Conservation (phyloP, 2,888 invertebrate species). For the Trypoxylon attenuatum region DNA sequence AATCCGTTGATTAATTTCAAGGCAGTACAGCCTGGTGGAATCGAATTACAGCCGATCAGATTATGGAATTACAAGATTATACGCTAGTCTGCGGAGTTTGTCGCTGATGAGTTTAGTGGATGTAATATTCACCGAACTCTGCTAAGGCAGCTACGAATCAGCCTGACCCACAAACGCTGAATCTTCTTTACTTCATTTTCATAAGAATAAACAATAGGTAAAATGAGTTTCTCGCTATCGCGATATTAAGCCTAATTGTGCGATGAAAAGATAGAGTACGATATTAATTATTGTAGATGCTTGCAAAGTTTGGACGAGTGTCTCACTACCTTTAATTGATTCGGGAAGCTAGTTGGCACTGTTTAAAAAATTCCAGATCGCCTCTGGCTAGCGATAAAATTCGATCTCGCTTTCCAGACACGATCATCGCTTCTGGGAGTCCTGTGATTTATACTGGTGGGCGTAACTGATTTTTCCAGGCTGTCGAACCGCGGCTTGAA, state of each 20-base stretch:
- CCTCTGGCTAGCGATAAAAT: constrained; percentile 21
- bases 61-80: constrained; percentile 44
- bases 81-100: constrained; percentile 15
- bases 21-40: too few relatives aligned
- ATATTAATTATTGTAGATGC: too few relatives aligned
- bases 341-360: constrained; percentile 6
- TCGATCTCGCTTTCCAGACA: constrained; percentile 19
- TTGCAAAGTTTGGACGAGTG: neutral
- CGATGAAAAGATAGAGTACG: neutral
- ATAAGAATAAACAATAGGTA: neutral
- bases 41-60: constrained; percentile 36
- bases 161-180: neutral
- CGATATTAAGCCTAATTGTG: neutral
- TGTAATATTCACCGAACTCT: constrained; percentile 2
- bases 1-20: too few relatives aligned
- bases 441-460: constrained; percentile 47
- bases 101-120: constrained; percentile 37
- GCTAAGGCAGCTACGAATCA: neutral
- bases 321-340: constrained; percentile 5
- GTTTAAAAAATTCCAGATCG: constrained; percentile 17
- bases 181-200: neutral
- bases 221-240: neutral
- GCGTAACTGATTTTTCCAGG: constrained; percentile 34
- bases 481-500: constrained; percentile 1
- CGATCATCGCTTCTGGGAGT: constrained; percentile 18